phyloP scores from a whole-genome alignment of 2,797 vertebrate species.

The Linurgus olivaceus region DNA sequence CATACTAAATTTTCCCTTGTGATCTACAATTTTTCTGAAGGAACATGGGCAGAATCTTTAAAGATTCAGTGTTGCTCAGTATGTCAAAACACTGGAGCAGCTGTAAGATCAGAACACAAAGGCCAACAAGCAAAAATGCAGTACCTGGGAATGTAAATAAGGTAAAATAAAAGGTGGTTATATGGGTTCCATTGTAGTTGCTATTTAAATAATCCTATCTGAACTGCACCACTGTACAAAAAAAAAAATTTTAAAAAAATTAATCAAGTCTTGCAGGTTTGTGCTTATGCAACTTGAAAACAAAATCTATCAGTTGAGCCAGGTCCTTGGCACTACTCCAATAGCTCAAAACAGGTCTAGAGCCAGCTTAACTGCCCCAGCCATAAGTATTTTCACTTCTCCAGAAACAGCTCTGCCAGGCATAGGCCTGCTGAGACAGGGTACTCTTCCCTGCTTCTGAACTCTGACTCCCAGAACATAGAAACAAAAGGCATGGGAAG shows the following conservation, averaged over 20 bases:
- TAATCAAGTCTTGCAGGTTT: slow-evolving; percentile 24
- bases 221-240: background rate
- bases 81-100: background rate
- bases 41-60: background rate
- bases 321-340: slow-evolving; percentile 40
- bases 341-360: background rate
- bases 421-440: background rate
- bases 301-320: slow-evolving; percentile 54
- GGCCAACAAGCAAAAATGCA: background rate
- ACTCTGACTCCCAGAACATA: background rate
- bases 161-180: background rate
- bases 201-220: slow-evolving; percentile 23
- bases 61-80: background rate
- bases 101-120: background rate
- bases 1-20: background rate
- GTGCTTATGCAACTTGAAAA: slow-evolving; percentile 27
- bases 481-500: background rate
- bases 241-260: background rate
- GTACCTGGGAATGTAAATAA: background rate
- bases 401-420: background rate
- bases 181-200: background rate
- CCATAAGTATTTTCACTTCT: slow-evolving; percentile 23
- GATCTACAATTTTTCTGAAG: background rate
- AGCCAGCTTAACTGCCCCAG: slow-evolving; percentile 26
- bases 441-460: background rate